phyloP scores from a whole-genome alignment of 2,113 vertebrate genomes.

The Pelvicachromis taeniatus region DNA sequence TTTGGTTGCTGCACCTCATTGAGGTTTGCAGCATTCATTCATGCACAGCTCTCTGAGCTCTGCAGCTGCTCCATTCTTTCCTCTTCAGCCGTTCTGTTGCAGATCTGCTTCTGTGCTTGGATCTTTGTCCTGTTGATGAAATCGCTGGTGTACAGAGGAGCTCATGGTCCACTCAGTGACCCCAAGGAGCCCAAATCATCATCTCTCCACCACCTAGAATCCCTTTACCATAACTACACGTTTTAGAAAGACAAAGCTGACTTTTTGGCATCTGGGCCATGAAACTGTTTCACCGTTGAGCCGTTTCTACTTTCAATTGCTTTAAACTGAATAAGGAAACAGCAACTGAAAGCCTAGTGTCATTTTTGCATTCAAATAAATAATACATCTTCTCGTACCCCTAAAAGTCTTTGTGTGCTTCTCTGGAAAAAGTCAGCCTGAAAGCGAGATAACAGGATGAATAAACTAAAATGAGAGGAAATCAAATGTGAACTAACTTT shows the following conservation, averaged over 20 bases:
- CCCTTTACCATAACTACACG: not conserved
- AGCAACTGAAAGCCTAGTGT: not conserved
- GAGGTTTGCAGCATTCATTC: rapidly evolving
- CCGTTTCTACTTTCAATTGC: not conserved
- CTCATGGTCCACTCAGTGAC: not conserved
- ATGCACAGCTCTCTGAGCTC: not conserved
- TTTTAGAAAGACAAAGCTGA: not conserved
- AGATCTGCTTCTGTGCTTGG: rapidly evolving
- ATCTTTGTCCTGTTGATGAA: not conserved
- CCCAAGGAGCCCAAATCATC: not conserved
- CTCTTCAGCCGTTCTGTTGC: not conserved
- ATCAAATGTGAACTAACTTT: not conserved
- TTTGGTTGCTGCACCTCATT: not conserved
- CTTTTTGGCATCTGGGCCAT: not conserved
- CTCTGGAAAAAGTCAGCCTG: rapidly evolving
- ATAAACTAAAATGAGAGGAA: not conserved
- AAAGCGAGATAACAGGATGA: not conserved
- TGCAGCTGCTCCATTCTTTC: rapidly evolving
- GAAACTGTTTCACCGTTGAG: not conserved
- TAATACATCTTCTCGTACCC: not conserved
- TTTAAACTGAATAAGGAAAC: not conserved
- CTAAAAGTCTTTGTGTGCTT: not conserved
- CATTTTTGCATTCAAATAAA: not conserved
- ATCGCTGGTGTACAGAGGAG: not conserved
- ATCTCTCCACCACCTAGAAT: not conserved